Conservation (phyloP, 1,140 invertebrate genomes). For the Lerema accius region DNA sequence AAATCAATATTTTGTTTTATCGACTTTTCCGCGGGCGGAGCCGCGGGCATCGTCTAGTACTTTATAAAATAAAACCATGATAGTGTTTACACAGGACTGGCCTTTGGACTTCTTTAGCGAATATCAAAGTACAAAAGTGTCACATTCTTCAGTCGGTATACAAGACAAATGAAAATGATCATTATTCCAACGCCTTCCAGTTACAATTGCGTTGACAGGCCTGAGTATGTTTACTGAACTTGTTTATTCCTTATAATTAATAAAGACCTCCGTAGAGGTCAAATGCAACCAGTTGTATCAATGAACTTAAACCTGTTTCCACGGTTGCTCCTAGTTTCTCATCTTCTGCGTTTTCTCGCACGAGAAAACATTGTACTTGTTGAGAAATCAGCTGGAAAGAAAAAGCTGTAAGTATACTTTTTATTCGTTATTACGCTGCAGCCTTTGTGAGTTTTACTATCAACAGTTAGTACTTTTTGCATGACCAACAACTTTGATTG, state of each 20-base stretch:
- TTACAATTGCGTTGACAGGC: slow-evolving; percentile 16
- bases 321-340: slow-evolving; percentile 35
- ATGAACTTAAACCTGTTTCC: slow-evolving; percentile 35
- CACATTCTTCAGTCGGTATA: not conserved
- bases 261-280: slow-evolving; percentile 48
- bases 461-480: too few species aligned
- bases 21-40: too few species aligned
- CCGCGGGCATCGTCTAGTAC: too few species aligned
- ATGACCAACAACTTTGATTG: too few species aligned
- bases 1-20: too few species aligned
- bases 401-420: too few species aligned
- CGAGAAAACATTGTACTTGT: not conserved
- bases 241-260: slow-evolving; percentile 33
- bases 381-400: too few species aligned
- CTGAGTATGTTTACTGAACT: too few species aligned
- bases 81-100: slow-evolving; percentile 38
- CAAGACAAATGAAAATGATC: slow-evolving; percentile 19
- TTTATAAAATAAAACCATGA: slow-evolving; percentile 42
- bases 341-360: slow-evolving; percentile 41
- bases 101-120: slow-evolving; percentile 31
- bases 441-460: too few species aligned
- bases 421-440: too few species aligned
- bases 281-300: slow-evolving; percentile 42
- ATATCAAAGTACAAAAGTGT: slow-evolving; percentile 2
- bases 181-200: slow-evolving; percentile 10